phyloP scores from a whole-genome alignment of 2,888 invertebrate species.

The Heliconius charithonia region DNA sequence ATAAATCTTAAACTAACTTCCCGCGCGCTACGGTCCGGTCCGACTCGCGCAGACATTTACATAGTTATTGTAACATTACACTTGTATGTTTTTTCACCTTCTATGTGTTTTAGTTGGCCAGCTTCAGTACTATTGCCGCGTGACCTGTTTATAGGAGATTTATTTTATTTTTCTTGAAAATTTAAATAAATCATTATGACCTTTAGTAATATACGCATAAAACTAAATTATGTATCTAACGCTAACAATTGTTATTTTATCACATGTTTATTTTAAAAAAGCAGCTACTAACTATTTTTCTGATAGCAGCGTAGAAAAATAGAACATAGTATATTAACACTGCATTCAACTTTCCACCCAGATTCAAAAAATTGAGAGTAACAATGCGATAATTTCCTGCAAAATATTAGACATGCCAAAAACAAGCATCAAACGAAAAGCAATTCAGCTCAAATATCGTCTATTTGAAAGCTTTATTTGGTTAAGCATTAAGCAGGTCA shows the following conservation, averaged over 20 bases:
- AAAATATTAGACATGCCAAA: neutral
- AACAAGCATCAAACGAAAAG: neutral
- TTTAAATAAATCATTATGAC: too few species aligned
- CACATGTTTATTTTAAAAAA: too few species aligned
- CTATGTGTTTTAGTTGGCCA: neutral
- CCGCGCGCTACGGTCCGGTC: neutral
- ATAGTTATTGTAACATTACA: conserved; percentile 19
- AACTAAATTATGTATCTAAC: too few species aligned
- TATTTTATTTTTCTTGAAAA: neutral
- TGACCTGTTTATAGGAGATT: neutral
- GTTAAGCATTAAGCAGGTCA: neutral
- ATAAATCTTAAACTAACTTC: conserved; percentile 15
- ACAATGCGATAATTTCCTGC: neutral
- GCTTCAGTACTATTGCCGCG: neutral
- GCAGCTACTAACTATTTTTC: too few species aligned
- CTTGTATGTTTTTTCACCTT: conserved; percentile 12
- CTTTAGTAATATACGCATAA: too few species aligned
- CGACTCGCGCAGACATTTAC: neutral
- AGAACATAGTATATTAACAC: too few species aligned
- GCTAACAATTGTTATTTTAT: too few species aligned
- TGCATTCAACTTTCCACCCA: too few species aligned
- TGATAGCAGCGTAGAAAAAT: too few species aligned
- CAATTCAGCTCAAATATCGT: neutral
- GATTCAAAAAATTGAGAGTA: neutral
- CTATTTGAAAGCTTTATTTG: conserved; percentile 5